Conservation (phyloP, 2,888 invertebrate species). For the Epinotia nisella region DNA sequence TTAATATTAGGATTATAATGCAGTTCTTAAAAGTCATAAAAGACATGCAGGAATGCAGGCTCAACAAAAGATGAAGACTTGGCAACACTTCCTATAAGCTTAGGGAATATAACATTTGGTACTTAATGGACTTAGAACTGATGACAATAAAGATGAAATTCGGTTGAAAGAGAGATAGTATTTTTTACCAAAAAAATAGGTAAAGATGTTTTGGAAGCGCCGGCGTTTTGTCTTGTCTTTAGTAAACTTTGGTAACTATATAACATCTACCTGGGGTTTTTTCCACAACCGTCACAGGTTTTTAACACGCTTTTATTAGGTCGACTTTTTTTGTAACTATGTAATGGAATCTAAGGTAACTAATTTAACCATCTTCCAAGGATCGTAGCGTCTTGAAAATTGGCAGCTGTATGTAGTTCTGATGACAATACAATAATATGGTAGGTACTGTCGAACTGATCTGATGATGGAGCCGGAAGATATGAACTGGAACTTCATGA, state of each 20-base stretch:
- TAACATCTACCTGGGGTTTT: conserved; percentile 34
- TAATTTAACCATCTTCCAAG: no score
- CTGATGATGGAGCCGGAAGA: no score
- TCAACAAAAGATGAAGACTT: conserved; percentile 10
- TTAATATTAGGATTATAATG: conserved; percentile 7
- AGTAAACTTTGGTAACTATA: not conserved
- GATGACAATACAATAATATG: no score
- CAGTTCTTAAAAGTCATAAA: conserved; percentile 27
- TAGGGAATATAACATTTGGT: not conserved
- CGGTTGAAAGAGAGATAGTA: no score
- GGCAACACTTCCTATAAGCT: not conserved
- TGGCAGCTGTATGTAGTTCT: no score
- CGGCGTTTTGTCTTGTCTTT: conserved; percentile 37
- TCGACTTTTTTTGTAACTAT: no score
- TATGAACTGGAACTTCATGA: no score
- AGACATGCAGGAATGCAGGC: not conserved
- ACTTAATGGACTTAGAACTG: not conserved
- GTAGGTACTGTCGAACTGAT: no score
- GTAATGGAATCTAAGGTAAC: no score
- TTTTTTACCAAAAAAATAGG: conserved; percentile 13
- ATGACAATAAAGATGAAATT: conserved; percentile 1
- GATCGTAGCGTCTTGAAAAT: no score
- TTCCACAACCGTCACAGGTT: not conserved
- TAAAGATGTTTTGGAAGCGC: conserved; percentile 27
- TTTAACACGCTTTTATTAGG: no score